Conservation (phyloP, 1,140 invertebrate genomes). For the Drosophila subobscura region DNA sequence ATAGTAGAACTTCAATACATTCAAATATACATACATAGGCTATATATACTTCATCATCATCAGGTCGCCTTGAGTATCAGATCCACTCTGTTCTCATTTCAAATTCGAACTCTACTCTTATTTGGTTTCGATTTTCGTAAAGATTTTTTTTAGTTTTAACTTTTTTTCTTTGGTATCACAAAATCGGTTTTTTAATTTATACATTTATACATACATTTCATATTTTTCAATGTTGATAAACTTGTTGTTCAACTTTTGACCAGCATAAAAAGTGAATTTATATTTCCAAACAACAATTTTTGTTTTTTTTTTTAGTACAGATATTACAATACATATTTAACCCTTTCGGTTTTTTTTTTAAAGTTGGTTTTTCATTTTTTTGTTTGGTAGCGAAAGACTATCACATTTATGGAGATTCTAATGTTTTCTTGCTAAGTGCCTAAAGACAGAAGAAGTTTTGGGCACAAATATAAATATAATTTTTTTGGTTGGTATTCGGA, state of each 20-base stretch:
- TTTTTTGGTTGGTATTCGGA: constrained; percentile 32
- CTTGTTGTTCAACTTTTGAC: background rate
- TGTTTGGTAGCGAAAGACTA: constrained; percentile 65
- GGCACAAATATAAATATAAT: constrained; percentile 36
- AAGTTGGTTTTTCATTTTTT: constrained; percentile 20
- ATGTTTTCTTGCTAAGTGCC: constrained; percentile 23
- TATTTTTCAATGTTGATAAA: constrained; percentile 11
- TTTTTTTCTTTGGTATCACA: constrained; percentile 43
- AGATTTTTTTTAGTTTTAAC: no score
- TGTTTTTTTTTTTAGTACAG: background rate
- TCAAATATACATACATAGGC: constrained; percentile 22
- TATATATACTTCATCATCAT: constrained; percentile 33
- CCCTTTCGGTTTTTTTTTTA: constrained; percentile 5
- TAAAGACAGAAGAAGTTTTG: constrained; percentile 44
- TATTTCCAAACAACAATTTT: constrained; percentile 25
- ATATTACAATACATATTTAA: constrained; percentile 15
- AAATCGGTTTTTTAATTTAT: constrained; percentile 39
- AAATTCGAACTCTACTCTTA: constrained; percentile 49
- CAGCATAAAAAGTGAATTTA: constrained; percentile 16
- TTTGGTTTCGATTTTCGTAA: constrained; percentile 20
- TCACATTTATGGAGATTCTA: constrained; percentile 73
- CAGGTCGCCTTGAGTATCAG: constrained; percentile 69
- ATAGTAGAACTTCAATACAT: constrained; percentile 16
- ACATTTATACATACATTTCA: constrained; percentile 27
- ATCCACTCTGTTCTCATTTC: constrained; percentile 33